Conservation (phyloP, 2,888 invertebrate genomes). For the Oscheius sp. region DNA sequence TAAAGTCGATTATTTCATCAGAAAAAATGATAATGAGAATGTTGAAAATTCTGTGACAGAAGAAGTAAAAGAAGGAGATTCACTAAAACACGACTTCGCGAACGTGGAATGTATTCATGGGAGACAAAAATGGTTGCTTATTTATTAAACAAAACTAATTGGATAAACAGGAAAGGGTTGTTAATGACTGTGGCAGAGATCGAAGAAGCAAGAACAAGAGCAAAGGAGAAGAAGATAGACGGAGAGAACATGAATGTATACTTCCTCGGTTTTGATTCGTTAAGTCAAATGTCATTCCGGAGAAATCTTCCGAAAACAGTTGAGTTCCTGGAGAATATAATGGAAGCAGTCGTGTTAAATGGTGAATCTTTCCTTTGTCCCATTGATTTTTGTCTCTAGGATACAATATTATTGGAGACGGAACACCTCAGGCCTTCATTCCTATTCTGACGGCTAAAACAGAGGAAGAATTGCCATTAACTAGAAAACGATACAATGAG, state of each 20-base stretch:
- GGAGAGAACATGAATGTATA: constrained; percentile 48
- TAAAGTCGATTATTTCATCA: constrained; percentile 36
- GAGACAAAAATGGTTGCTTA: background rate
- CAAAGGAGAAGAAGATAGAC: background rate
- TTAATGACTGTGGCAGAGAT: constrained; percentile 39
- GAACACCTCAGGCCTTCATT: constrained; percentile 72
- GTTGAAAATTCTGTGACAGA: background rate
- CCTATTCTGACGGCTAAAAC: constrained; percentile 72
- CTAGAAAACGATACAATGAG: constrained; percentile 68
- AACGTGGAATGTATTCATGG: background rate
- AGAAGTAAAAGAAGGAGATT: background rate
- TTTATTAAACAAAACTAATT: background rate
- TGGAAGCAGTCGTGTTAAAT: constrained; percentile 67
- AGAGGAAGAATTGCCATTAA: constrained; percentile 72
- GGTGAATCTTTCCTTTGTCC: constrained; percentile 26
- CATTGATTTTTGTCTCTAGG: constrained; percentile 43
- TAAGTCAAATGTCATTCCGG: constrained; percentile 84
- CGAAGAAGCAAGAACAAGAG: background rate
- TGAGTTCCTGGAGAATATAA: constrained; percentile 75
- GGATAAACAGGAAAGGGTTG: constrained; percentile 32
- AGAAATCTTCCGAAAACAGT: constrained; percentile 83
- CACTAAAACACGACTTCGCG: constrained; percentile 23
- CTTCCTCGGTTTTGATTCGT: constrained; percentile 83
- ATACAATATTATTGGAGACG: constrained; percentile 73
- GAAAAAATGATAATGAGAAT: constrained; percentile 44